A percentile compares a stretch with the other conserved stretches of the same genome.
These are phyloP conservation scores for Lacanobia oleracea DNA, from an alignment of 2,888 invertebrate genomes.

Conservation along the genomic window DNA sequence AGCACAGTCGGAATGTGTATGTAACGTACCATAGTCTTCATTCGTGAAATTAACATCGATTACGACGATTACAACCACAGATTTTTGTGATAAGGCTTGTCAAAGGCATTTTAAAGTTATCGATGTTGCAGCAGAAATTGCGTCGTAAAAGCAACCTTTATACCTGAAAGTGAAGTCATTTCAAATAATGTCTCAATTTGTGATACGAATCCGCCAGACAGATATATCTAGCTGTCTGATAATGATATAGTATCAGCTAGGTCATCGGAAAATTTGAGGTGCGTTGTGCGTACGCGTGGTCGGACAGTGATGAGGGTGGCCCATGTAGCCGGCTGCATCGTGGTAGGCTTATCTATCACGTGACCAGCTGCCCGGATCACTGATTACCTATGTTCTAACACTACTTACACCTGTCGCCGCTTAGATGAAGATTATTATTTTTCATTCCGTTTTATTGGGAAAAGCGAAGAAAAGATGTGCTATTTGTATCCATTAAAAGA, in stretches of 20 bases:
- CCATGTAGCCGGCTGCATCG: conserved; percentile 21
- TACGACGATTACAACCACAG: background rate
- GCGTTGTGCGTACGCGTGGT: conserved; percentile 33
- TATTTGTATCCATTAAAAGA: background rate
- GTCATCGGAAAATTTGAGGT: conserved; percentile 56
- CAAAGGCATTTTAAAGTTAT: conserved; percentile 37
- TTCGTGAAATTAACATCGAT: conserved; percentile 35
- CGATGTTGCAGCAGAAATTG: conserved; percentile 26
- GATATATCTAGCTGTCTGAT: conserved; percentile 54
- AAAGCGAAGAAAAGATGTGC: background rate
- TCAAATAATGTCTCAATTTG: conserved; percentile 24
- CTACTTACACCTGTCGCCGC: conserved; percentile 5
- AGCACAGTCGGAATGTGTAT: background rate
- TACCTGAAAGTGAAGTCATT: conserved; percentile 19
- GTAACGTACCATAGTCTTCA: conserved; percentile 21
- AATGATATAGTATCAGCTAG: conserved; percentile 56
- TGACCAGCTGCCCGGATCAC: conserved; percentile 27
- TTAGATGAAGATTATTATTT: background rate
- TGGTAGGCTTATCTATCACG: conserved; percentile 64
- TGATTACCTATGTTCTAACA: conserved; percentile 26
- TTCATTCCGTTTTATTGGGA: background rate
- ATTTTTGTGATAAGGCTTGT: conserved; percentile 11
- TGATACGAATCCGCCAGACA: conserved; percentile 50
- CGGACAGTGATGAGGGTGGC: conserved; percentile 44
- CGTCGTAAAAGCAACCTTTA: conserved; percentile 34